A percentile compares a stretch with the other conserved stretches of the same genome.
Conservation (phyloP, 2,113 vertebrate species). For the Regulus satrapa region DNA sequence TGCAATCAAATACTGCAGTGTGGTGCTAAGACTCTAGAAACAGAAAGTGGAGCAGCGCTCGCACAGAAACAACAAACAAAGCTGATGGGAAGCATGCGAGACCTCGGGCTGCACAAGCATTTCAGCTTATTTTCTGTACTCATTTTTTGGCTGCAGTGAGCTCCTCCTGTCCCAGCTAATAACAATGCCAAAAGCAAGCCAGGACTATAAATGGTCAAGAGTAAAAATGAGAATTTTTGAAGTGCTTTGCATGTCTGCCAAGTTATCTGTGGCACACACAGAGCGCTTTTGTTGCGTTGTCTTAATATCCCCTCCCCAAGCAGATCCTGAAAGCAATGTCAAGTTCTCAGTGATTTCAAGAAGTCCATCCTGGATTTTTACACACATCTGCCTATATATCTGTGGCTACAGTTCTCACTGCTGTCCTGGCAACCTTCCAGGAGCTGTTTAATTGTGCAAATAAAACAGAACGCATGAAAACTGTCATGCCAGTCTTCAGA, state of each 20-base stretch:
- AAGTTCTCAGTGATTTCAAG: not conserved
- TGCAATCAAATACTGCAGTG: not conserved
- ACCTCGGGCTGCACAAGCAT: not conserved
- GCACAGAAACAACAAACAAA: constrained; percentile 8
- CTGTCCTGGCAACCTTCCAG: not conserved
- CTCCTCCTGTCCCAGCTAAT: constrained; percentile 17
- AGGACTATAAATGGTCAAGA: constrained; percentile 38
- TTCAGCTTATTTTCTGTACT: not conserved
- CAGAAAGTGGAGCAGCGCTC: not conserved
- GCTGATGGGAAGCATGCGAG: not conserved
- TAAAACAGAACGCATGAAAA: not conserved
- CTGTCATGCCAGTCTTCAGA: not conserved
- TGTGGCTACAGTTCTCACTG: not conserved
- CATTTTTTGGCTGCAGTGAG: constrained; percentile 2
- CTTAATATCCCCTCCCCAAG: not conserved
- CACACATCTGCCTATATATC: not conserved
- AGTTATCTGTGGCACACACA: not conserved
- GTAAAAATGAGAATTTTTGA: constrained; percentile 24
- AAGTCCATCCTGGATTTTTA: not conserved
- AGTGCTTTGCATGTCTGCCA: not conserved
- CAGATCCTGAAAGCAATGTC: not conserved
- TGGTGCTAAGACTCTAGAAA: not conserved
- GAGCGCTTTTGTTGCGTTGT: not conserved
- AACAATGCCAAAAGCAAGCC: constrained; percentile 27
- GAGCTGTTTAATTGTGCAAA: not conserved